phyloP scores from a whole-genome alignment of 2,797 vertebrate genomes.

The Yasuhikotakia modesta region DNA sequence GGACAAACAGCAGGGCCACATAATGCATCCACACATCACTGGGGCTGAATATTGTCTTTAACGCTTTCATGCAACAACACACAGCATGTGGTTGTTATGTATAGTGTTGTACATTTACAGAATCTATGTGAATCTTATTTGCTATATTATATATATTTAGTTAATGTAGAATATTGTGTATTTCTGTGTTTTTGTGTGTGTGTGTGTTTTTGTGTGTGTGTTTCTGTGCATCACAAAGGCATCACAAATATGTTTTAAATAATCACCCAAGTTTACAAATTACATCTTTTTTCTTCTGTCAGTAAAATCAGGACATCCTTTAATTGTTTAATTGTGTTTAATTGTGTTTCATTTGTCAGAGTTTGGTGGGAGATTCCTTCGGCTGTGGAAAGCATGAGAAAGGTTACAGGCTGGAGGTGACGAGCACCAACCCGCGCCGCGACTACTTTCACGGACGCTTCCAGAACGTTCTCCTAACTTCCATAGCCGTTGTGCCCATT shows the following conservation, averaged over 20 bases:
- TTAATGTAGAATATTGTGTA: too few species aligned
- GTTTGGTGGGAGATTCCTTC: slow-evolving; percentile 82
- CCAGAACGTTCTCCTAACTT: slow-evolving; percentile 86
- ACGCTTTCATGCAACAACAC: background rate
- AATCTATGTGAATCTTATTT: too few species aligned
- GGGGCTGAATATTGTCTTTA: background rate
- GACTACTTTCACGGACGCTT: slow-evolving; percentile 91
- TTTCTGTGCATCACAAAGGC: background rate
- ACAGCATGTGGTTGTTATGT: too few species aligned
- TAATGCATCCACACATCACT: slow-evolving; percentile 30
- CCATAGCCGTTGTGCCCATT: slow-evolving; percentile 84
- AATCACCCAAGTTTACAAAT: background rate
- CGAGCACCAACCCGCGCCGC: slow-evolving; percentile 85
- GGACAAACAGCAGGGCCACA: slow-evolving; percentile 27
- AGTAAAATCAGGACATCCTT: too few species aligned
- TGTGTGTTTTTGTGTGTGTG: too few species aligned
- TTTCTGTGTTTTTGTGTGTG: too few species aligned
- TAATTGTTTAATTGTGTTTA: background rate
- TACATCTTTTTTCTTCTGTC: too few species aligned
- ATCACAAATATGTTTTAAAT: background rate
- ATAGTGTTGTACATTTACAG: too few species aligned
- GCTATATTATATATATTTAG: too few species aligned
- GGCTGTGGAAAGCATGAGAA: slow-evolving; percentile 86
- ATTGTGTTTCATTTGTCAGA: slow-evolving; percentile 71
- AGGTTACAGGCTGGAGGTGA: slow-evolving; percentile 89